Evolutionary conservation across 2,113 vertebrate species (phyloP), one percentile per base, ranked within the genome.

Genomic region (Mobula hypostoma): DNA sequence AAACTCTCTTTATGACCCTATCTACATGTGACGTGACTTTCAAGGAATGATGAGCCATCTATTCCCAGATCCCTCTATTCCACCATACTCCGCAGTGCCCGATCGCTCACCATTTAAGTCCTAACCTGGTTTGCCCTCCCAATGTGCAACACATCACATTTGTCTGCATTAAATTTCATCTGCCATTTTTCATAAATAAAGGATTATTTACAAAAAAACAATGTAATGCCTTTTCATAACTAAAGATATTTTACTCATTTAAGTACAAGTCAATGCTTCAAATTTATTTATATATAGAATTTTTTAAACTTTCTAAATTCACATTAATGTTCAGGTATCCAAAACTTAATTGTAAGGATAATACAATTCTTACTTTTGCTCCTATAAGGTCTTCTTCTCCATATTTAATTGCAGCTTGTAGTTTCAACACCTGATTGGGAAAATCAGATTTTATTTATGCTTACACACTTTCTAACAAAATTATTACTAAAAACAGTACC

Each of bases 341-440:
- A 17, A 92, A 92, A 93, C 68, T 70, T 70, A 92, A 40, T 7
- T 27, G 32, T 80, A n/a, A 74, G 19, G 27, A 74, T 27, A 9
- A 48, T 56, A 24, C 68, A 14, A 74, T 93, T 36, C 61, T 95
- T 94, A 97, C 97, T 97, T 97, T 98, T 76, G 98, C 97, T 48
- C 97, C 97, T 0, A 97, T 94, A 40, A 98, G 97, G 94, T 99
- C 98, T 6, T 98, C 98, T 95, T 99, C 98, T 61, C 98, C 98
- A 19, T 99, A 99, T 96, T 98, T 98, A 94, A 98, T 96, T 0
- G 98, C 98, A 0, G 99, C 98, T 94, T 98, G 98, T 0, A 99
- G 96, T 95, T 98, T 98, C 58, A 98, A 94, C 96, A 98, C 97
- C 97, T 98, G 95, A 94, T 76, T 85, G 11, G 94, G 66, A 94